Base-by-base conservation (phyloP, 2,113 vertebrate genomes). In the Aramus guarauna region DNA sequence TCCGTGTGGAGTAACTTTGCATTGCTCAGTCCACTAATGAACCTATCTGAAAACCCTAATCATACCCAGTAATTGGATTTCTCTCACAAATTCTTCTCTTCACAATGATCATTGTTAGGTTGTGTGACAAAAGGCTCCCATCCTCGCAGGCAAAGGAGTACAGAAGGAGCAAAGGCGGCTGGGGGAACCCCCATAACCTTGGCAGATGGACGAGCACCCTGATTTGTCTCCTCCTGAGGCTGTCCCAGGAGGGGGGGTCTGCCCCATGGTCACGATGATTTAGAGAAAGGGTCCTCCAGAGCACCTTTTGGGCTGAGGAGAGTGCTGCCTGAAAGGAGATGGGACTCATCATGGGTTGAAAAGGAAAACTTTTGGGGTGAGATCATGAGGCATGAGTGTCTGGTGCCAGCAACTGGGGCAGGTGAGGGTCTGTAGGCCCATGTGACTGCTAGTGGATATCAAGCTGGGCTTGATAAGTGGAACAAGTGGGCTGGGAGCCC, bases 201-300 rank as follows among this genome's bases (percentile, higher is more conserved):
- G 16, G 23, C 4, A 67, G 67, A 72, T 16, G 47, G 41, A 45
- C 3, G 10, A 77, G 9, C 7, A 20, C 12, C 34, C 36, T 85
- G 10, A n/a, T 37, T 12, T 68, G 29, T 23, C 7, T 9, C 24
- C 18, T 67, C 8, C 55, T 14, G 6, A 34, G 34, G 32, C 37
- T 75, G 20, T 53, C 19, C 48, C 21, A 64, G 29, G 17, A 60
- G 20, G 2, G 3, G 3, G n/a, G 32, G 3, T 26, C 68, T 56
- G 12, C 8, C 52, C 5, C 7, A 2, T 30, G 39, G 18, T 5
- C 32, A 9, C 0, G 1, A 5, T 47, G 14, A 12, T 11, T 26
- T 12, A 50, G 30, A 53, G 20, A 14, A 64, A 63, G 53, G 8
- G 2, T 22, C 13, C 6, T 39, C 7, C 4, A 4, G 19, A 29